Base-by-base conservation (phyloP, 2,888 invertebrate genomes). In the Prionchulus punctatus region DNA sequence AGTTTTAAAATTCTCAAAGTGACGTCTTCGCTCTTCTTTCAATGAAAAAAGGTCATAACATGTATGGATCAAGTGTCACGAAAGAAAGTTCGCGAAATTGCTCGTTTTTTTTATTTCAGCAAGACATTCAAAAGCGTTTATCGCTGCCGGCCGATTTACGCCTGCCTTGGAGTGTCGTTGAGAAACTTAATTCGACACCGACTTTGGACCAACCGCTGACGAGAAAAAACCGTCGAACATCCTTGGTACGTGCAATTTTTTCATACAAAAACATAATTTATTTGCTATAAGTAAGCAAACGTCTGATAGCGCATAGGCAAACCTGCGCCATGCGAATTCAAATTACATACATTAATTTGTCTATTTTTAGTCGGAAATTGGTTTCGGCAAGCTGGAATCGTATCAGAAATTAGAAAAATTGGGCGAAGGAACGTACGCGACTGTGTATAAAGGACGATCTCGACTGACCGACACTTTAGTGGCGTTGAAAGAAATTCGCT, bases 391-490 rank as follows among this genome's bases (percentile, higher is more conserved):
- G 65, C 77, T 79, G 69, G 81, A 81, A 69, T 81, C 81, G 7
- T 81, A 81, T 69, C 78, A 78, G 56, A 81, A 81, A 67, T 69
- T 81, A 61, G 78, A 81, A 65, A 81, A 81, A 70, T 70, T 81
- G 54, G 81, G 81, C 60, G 80, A 81, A 78, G 81, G 81, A 57
- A 81, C 81, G 30, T 82, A 81, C 71, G 81, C 81, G 55, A 81
- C 80, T 57, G 81, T 81, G 62, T 81, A 77, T 72, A 79, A 79
- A 70, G 81, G 81, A 47, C 76, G 77, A 64, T 79, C 79, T 59
- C 73, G 78, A 53, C 72, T 81, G 57, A 81, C 80, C 48, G 80
- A 79, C 62, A 78, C 77, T 65, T 70, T 79, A 59, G 81, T 81
- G 51, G 81, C 81, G 50, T 69, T 81, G 54, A 81, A 81, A 65